phyloP scores from a whole-genome alignment of 92 coral and sea anemone species.

The Palythoa grandis region DNA sequence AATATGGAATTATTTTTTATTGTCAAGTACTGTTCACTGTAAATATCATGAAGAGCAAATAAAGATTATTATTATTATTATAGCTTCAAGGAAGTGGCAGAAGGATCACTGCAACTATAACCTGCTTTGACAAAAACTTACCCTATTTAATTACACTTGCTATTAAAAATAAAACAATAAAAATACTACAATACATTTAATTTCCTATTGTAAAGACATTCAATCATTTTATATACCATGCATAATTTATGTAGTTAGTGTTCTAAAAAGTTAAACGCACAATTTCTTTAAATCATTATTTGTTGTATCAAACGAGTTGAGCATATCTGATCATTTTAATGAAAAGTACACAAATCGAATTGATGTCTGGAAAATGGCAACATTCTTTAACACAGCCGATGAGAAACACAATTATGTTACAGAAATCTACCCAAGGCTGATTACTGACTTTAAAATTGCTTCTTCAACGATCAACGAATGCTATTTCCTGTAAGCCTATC shows the following conservation, averaged over 20 bases:
- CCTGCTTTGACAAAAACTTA: not conserved
- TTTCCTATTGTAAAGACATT: not conserved
- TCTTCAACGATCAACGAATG: slow-evolving; percentile 22
- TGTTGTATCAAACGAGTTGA: not conserved
- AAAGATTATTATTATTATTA: too few relatives aligned
- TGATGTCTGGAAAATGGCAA: slow-evolving; percentile 6
- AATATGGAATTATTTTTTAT: too few relatives aligned
- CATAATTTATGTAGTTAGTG: not conserved
- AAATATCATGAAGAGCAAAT: too few relatives aligned
- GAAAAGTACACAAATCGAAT: slow-evolving; percentile 17
- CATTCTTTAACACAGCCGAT: not conserved
- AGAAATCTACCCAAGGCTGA: not conserved
- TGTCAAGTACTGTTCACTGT: too few relatives aligned
- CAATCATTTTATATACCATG: not conserved
- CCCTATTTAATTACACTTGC: not conserved
- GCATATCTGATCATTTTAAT: not conserved
- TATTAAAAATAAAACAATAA: not conserved
- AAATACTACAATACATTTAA: not conserved
- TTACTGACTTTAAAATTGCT: not conserved
- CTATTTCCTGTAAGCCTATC: slow-evolving; percentile 24
- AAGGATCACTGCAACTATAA: not conserved
- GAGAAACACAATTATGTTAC: not conserved
- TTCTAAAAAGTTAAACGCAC: not conserved
- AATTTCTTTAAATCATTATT: not conserved
- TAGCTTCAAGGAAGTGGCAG: not conserved